phyloP scores from a whole-genome alignment of 2,113 vertebrate species.

The Mus musculus region DNA sequence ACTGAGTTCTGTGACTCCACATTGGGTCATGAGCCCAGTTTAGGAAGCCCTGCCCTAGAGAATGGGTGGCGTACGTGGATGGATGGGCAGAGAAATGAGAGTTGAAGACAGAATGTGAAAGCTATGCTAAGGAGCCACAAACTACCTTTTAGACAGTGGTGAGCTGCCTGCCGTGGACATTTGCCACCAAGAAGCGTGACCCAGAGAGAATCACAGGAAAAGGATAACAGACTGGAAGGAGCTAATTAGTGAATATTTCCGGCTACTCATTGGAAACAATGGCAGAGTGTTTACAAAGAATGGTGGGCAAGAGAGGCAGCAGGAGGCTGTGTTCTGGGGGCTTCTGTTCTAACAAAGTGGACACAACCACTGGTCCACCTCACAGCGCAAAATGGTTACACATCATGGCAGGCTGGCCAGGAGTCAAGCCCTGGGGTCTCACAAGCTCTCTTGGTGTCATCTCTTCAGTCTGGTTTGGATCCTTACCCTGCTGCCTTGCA shows the following conservation, averaged over 20 bases:
- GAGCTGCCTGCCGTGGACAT: not conserved
- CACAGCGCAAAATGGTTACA: rapidly evolving
- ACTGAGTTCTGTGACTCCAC: not conserved
- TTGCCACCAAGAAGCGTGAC: not conserved
- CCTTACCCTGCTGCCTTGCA: not conserved
- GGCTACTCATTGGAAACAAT: not conserved
- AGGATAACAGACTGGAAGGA: not conserved
- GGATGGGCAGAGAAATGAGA: not conserved
- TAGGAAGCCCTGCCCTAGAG: too few species aligned
- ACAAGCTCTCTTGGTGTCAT: not conserved
- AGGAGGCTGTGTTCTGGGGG: not conserved
- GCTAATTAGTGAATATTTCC: not conserved
- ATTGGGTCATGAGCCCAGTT: not conserved
- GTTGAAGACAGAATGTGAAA: not conserved
- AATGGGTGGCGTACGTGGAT: too few species aligned
- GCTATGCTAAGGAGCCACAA: not conserved
- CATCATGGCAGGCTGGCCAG: rapidly evolving
- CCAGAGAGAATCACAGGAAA: not conserved
- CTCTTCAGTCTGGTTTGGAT: not conserved
- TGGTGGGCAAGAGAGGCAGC: rapidly evolving
- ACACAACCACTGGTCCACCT: rapidly evolving
- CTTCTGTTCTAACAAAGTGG: not conserved
- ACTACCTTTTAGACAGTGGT: not conserved
- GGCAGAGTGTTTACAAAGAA: too few species aligned
- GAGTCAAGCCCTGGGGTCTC: not conserved